Evolutionary conservation across 2,888 invertebrate genomes (phyloP), one percentile per base, ranked within the genome.

Genomic region (Oasisia sp.): DNA sequence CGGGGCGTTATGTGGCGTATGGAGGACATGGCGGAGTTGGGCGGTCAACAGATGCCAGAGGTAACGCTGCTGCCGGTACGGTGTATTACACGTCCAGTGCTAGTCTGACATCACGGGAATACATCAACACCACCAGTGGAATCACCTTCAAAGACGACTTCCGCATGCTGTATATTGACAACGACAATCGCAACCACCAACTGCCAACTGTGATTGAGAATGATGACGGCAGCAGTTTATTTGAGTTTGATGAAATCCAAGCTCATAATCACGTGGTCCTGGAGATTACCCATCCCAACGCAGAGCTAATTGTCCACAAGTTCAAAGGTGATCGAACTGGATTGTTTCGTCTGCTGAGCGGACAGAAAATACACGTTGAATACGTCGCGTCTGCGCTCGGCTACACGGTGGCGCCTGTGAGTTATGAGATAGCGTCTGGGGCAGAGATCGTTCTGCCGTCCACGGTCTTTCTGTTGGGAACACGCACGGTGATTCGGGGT

Each of bases 381-480:
- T 95, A 94, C 92, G 93, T 94, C 50, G 94, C 93, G 45, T 94
- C 95, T 8, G 94, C 93, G 44, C 93, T 93, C n/a, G 94, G 94
- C 19, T 95, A 94, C 93, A 94, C 95, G 7, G 94, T 95, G 11
- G 95, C 95, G 19, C 95, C 95, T 9, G 94, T 95, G 44, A 95
- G 95, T 91, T 95, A 94, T 92, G 93, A 92, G 89, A 94, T 94
- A 44, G 94, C 95, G 19, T 32, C 92, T 58, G 94, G 93, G 0
- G 92, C 94, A 12, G 94, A 95, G 90, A 93, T 95, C 38, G 92
- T 94, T 44, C 92, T 94, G 11, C 95, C 95, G 8, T 94, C 94
- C 0, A 94, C 94, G 8, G 94, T 94, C 14, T 93, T 94, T 44
- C 91, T 95, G 91, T 93, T 95, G 12, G 95, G 95, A 7, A 95